A percentile compares a stretch with the other conserved stretches of the same genome.
These are phyloP conservation scores for Pygoscelis adeliae DNA, from an alignment of 2,113 vertebrate genomes.

Conservation along the genomic window DNA sequence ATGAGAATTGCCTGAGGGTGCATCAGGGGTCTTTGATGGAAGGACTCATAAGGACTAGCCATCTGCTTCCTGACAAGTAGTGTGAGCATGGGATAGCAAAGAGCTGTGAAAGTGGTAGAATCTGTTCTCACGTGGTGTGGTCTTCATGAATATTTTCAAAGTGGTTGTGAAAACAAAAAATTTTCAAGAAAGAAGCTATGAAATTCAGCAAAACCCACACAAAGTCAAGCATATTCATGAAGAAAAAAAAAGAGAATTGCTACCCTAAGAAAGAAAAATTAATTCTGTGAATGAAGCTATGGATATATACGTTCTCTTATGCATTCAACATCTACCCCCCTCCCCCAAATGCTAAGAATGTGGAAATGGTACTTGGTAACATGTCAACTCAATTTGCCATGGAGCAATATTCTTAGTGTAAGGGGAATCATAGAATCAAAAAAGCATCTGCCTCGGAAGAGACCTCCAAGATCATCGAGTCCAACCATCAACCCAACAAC, in stretches of 20 bases:
- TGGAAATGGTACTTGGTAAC: not conserved
- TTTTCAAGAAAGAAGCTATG: not conserved
- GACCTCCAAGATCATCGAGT: no score
- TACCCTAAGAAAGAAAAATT: not conserved
- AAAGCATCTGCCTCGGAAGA: no score
- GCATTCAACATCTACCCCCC: not conserved
- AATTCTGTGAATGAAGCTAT: not conserved
- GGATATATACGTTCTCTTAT: not conserved
- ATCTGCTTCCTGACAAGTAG: conserved; percentile 51
- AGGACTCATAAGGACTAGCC: not conserved
- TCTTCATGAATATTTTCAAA: conserved; percentile 23
- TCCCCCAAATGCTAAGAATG: not conserved
- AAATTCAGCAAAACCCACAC: not conserved
- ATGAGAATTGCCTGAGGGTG: not conserved
- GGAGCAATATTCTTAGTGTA: not conserved
- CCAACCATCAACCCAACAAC: no score
- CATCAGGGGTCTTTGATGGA: conserved; percentile 7
- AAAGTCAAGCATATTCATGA: not conserved
- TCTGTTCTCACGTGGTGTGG: not conserved
- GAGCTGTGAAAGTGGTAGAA: conserved; percentile 5
- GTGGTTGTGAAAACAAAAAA: not conserved
- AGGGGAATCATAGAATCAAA: no score
- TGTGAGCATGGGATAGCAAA: conserved; percentile 25
- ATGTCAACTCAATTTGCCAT: not conserved
- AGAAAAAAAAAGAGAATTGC: not conserved